Conservation (phyloP, 2,797 vertebrate genomes). For the Brachyrhaphis roseni region DNA sequence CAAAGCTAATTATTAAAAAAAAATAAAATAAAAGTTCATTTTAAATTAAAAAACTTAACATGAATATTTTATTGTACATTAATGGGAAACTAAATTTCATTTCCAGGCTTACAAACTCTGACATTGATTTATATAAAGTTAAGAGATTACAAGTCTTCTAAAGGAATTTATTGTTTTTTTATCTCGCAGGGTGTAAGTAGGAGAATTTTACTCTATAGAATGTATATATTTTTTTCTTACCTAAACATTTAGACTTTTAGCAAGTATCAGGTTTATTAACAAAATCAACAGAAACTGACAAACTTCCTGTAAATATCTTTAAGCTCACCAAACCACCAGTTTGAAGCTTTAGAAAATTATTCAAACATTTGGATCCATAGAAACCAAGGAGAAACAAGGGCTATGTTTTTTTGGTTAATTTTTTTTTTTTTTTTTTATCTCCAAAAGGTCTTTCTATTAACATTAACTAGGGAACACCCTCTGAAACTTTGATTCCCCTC, state of each 20-base stretch:
- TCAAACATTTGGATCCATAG: background rate
- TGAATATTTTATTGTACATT: background rate
- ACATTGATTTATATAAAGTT: background rate
- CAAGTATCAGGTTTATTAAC: background rate
- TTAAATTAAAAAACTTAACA: background rate
- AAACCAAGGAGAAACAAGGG: background rate
- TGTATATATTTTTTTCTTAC: background rate
- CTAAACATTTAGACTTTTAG: background rate
- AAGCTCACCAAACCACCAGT: background rate
- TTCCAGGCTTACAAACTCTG: background rate
- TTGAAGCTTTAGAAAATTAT: background rate
- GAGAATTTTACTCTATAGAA: background rate
- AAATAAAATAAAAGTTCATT: background rate
- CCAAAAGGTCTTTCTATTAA: constrained; percentile 27
- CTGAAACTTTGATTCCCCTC: constrained; percentile 47
- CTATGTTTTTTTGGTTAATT: background rate
- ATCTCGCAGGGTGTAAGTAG: background rate
- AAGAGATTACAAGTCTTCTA: too few species aligned
- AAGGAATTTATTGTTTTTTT: background rate
- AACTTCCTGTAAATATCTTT: background rate
- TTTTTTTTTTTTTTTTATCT: constrained; percentile 16
- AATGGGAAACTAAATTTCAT: background rate
- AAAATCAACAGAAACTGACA: background rate
- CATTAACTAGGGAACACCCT: background rate
- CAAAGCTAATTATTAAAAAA: background rate